A percentile compares a stretch with the other conserved stretches of the same genome.
Evolutionary conservation across 2,797 vertebrate genomes (phyloP).

Genomic region (Margarornis squamiger): DNA sequence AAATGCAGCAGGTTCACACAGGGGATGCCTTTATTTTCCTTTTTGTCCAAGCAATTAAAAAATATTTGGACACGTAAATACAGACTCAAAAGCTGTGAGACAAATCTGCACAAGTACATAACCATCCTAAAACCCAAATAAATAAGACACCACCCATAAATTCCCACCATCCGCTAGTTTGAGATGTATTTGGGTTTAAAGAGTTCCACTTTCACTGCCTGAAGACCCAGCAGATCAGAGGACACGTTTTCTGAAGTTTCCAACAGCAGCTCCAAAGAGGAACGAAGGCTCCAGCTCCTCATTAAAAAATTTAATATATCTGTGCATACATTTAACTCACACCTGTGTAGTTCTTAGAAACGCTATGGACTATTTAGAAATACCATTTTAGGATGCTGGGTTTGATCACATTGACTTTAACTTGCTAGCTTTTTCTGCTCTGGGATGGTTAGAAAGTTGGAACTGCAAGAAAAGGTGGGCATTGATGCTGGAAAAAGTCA

Average conservation of each 20-base stretch:
- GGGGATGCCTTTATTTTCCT: neutral
- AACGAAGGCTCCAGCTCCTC: neutral
- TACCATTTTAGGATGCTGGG: neutral
- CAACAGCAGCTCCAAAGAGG: neutral
- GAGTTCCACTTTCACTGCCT: conserved; percentile 40
- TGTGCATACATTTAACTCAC: neutral
- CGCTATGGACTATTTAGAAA: neutral
- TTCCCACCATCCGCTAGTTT: neutral
- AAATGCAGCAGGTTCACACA: neutral
- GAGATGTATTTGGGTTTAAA: conserved; percentile 8
- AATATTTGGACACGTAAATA: neutral
- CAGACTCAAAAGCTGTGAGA: accelerated
- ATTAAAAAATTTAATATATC: neutral
- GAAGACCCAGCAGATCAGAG: conserved; percentile 32
- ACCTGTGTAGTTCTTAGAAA: neutral
- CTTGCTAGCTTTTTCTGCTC: neutral
- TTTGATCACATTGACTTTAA: neutral
- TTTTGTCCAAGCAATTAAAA: neutral
- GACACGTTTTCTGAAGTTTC: neutral
- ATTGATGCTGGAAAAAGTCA: neutral
- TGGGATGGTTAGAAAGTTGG: neutral
- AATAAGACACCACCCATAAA: neutral
- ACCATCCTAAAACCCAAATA: neutral
- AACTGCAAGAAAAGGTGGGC: neutral
- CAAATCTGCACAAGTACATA: neutral